Percentiles rank a stretch among this genome's conserved stretches.
phyloP scores from a whole-genome alignment of 2,113 vertebrate genomes.

The Sinocyclocheilus maitianheensis region DNA sequence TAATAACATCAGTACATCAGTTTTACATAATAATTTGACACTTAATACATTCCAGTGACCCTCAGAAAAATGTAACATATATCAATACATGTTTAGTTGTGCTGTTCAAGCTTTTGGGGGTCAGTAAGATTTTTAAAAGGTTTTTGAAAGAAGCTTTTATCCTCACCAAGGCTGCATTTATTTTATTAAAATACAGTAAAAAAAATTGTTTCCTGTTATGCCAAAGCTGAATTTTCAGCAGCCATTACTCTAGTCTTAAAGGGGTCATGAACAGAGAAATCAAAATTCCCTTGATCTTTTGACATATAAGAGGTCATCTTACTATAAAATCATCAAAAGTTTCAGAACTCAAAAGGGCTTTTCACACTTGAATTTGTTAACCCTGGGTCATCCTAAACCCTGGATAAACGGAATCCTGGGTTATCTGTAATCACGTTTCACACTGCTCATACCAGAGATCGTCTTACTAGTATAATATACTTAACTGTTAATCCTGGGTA shows the following conservation, averaged over 20 bases:
- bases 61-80: not conserved
- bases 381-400: too few species aligned
- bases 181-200: not conserved
- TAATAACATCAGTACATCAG: not conserved
- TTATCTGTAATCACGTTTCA: too few species aligned
- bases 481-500: too few species aligned
- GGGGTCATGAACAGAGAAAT: too few species aligned
- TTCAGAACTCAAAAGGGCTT: too few species aligned
- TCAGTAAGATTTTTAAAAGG: not conserved
- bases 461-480: too few species aligned
- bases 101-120: not conserved
- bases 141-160: not conserved
- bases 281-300: too few species aligned
- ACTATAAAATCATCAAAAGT: too few species aligned
- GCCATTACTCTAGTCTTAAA: not conserved
- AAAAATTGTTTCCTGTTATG: not conserved
- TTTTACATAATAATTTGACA: not conserved
- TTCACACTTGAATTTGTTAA: too few species aligned
- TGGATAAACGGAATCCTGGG: too few species aligned
- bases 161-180: not conserved
- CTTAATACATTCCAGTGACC: not conserved
- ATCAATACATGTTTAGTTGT: not conserved
- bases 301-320: too few species aligned
- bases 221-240: not conserved
- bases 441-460: too few species aligned